phyloP scores from a whole-genome alignment of 2,888 invertebrate species.

The Mylabris sibirica region DNA sequence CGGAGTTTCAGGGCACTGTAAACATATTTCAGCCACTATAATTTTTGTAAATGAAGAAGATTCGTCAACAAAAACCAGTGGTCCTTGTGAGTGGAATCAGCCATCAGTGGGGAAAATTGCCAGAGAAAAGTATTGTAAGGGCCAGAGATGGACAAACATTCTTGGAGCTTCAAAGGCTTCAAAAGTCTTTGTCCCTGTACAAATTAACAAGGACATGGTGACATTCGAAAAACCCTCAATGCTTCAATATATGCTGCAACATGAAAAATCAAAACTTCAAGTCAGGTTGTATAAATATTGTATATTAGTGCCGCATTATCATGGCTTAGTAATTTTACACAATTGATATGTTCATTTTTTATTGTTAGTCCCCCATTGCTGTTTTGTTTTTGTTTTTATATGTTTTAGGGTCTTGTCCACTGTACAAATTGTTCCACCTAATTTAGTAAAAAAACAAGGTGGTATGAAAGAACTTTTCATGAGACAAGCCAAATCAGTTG shows the following conservation, averaged over 20 bases:
- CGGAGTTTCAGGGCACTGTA: background rate
- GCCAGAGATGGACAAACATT: background rate
- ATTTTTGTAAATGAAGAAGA: background rate
- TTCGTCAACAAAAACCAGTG: slow-evolving; percentile 8
- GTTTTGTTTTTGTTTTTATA: slow-evolving; percentile 13
- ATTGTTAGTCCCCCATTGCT: slow-evolving; percentile 5
- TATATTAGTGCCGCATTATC: slow-evolving; percentile 14
- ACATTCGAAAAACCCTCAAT: slow-evolving; percentile 7
- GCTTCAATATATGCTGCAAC: slow-evolving; percentile 8
- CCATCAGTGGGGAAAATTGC: slow-evolving; percentile 3
- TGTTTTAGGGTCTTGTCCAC: slow-evolving; percentile 11
- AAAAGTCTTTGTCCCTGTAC: background rate
- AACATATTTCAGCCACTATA: background rate
- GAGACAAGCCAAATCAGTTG: background rate
- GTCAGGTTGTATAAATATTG: slow-evolving; percentile 13
- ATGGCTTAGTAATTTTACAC: slow-evolving; percentile 15
- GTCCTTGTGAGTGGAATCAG: slow-evolving; percentile 4
- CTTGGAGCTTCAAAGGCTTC: background rate
- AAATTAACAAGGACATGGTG: background rate
- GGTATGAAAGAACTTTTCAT: background rate
- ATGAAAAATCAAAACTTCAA: slow-evolving; percentile 3
- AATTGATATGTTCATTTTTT: slow-evolving; percentile 2
- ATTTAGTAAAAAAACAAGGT: background rate
- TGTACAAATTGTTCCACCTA: background rate
- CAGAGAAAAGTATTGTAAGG: background rate